Percentiles rank a stretch among this genome's conserved stretches.
phyloP scores from a whole-genome alignment of 2,888 invertebrate species.

The Chirona hameri region DNA sequence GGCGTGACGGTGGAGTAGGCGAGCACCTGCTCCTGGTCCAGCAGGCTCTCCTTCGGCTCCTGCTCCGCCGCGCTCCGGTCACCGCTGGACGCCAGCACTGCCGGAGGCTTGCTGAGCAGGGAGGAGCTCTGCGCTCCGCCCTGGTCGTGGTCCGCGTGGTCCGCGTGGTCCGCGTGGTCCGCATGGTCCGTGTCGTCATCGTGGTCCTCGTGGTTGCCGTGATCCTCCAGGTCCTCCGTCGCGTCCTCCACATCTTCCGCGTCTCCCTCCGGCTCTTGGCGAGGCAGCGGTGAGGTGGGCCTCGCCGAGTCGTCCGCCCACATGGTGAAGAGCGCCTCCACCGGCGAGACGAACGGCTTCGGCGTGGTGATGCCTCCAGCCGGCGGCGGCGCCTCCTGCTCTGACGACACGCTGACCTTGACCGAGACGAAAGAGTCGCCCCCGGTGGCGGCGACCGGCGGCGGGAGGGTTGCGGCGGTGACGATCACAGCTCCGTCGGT shows the following conservation, averaged over 20 bases:
- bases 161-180: constrained; percentile 10
- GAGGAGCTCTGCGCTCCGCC: not conserved
- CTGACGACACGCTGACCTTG: not conserved
- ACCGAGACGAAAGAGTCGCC: constrained; percentile 4
- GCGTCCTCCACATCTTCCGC: not conserved
- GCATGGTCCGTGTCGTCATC: not conserved
- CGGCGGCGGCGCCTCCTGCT: not conserved
- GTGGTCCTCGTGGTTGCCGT: not conserved
- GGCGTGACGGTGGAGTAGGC: constrained; percentile 11
- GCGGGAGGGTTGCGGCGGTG: constrained; percentile 24
- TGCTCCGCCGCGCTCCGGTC: not conserved
- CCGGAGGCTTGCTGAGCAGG: not conserved
- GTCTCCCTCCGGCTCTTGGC: not conserved
- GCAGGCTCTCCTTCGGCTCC: not conserved
- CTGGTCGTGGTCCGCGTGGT: not conserved
- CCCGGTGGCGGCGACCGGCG: not conserved
- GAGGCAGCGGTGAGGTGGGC: not conserved
- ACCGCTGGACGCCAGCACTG: not conserved
- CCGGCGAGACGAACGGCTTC: not conserved
- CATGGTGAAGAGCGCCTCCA: constrained; percentile 26
- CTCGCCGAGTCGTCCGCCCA: not conserved
- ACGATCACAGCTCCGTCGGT: not conserved
- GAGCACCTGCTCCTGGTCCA: not conserved
- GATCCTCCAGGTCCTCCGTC: no score
- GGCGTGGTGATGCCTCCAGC: not conserved